These are phyloP conservation scores for Branchipolynoe longqiensis DNA, from an alignment of 2,888 invertebrate species.

Conservation along the genomic window DNA sequence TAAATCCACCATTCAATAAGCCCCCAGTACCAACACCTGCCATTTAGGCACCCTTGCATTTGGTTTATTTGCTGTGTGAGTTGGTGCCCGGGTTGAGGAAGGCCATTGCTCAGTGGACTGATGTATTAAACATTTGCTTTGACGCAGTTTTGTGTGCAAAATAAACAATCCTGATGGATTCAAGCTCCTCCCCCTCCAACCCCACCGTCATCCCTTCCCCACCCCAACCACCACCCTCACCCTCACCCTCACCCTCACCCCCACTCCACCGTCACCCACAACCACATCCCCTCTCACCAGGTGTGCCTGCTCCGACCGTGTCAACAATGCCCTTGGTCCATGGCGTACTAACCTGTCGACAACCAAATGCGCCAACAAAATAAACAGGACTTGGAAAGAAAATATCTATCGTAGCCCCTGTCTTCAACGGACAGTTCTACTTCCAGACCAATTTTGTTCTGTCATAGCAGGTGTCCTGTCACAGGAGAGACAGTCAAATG, in stretches of 20 bases:
- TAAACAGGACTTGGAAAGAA: neutral
- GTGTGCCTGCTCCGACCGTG: too few relatives aligned
- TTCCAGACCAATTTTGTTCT: too few relatives aligned
- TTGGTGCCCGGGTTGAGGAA: conserved; percentile 12
- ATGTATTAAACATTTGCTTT: conserved; percentile 51
- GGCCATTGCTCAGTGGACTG: conserved; percentile 23
- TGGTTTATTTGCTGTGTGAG: conserved; percentile 22
- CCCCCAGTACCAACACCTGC: too few relatives aligned
- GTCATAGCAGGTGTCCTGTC: too few relatives aligned
- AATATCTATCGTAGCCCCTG: neutral
- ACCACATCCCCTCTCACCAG: neutral
- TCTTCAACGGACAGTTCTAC: too few relatives aligned
- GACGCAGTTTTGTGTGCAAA: conserved; percentile 43
- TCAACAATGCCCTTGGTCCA: neutral
- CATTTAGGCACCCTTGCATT: too few relatives aligned
- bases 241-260: neutral
- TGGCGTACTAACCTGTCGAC: neutral
- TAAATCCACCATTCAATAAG: too few relatives aligned
- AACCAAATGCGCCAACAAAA: neutral
- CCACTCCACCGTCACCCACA: neutral
- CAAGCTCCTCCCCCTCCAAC: neutral
- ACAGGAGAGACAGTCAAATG: too few relatives aligned
- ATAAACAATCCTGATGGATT: conserved; percentile 37
- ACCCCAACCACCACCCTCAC: neutral
- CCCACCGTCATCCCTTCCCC: neutral